A percentile compares a stretch with the other conserved stretches of the same genome.
Evolutionary conservation across 2,113 vertebrate genomes (phyloP).

Genomic region (Cavia aperea): DNA sequence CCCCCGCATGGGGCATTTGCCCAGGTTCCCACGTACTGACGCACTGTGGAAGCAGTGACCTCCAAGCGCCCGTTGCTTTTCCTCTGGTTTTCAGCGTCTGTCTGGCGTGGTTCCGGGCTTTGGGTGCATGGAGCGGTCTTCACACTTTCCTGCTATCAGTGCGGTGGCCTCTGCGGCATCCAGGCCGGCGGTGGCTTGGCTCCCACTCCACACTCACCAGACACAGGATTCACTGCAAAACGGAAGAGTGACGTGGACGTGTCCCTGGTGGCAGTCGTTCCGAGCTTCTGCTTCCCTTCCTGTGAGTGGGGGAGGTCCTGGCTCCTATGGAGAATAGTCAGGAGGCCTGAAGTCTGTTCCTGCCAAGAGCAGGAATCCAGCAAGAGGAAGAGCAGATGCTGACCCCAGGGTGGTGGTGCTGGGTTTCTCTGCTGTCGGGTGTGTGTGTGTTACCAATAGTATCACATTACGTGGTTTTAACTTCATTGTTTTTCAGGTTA

Average conservation of each 20-base stretch:
- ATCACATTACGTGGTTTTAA: neutral
- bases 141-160: neutral
- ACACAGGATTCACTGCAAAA: neutral
- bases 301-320: neutral
- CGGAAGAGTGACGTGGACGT: neutral
- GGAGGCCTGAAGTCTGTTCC: neutral
- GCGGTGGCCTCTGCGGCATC: neutral
- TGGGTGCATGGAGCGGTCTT: neutral
- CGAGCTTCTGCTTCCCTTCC: neutral
- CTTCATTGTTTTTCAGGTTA: neutral
- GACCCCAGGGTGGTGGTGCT: too few relatives aligned
- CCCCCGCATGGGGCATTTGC: neutral
- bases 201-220: neutral
- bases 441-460: neutral
- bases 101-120: neutral
- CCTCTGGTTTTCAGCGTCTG: neutral
- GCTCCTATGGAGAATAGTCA: neutral
- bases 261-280: conserved; percentile 6
- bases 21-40: neutral
- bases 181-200: neutral
- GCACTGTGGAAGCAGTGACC: neutral
- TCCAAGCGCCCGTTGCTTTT: neutral
- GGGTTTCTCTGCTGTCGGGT: neutral
- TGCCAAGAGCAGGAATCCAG: neutral
- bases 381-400: neutral